Base-by-base conservation (phyloP, 2,113 vertebrate genomes). In the Podarcis cretensis region DNA sequence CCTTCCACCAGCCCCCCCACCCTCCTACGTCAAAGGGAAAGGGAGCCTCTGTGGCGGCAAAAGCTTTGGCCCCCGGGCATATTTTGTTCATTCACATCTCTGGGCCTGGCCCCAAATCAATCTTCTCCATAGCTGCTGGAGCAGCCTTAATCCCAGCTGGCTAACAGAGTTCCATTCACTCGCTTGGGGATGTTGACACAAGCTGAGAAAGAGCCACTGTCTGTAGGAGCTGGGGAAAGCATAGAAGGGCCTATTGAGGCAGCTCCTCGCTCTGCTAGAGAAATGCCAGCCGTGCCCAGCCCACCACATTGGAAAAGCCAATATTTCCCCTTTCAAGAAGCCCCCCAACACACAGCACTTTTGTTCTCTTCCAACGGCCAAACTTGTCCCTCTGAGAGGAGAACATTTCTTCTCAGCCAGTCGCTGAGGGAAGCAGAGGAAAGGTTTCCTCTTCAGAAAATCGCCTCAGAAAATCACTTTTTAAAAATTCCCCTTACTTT, bases 111-210 rank as follows among this genome's bases (percentile, higher is more conserved):
- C 74, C 81, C 63, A 84, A 59, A 77, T 68, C 81, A 84, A 84
- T 54, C 81, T 78, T 77, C 75, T 54, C 14, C n/a, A 37, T 68
- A 37, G 40, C 16, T 83, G 87, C 63, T 68, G n/a, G 73, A 89
- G n/a, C 35, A 82, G 83, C 68, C 63, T 87, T 1, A 32, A 90
- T 73, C 27, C 12, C 8, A 83, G 87, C 87, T 1, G 0, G 43
- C 85, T 89, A 95, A 95, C 95, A 96, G 95, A 92, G n/a, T 40
- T 69, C 89, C 87, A 91, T 96, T 96, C 79, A 97, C 89, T 76
- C 0, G 4, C 20, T 54, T 32, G 0, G 23, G 82, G 35, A 8
- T 16, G 83, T 85, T 23, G 2, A 89, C 83, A 43, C 0, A 20
- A 30, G 23, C 59, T 1, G 84, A 89, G 83, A 95, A 91, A 84